Base-by-base conservation (phyloP, 2,797 vertebrate species). In the Gymnoscopelus braueri region DNA sequence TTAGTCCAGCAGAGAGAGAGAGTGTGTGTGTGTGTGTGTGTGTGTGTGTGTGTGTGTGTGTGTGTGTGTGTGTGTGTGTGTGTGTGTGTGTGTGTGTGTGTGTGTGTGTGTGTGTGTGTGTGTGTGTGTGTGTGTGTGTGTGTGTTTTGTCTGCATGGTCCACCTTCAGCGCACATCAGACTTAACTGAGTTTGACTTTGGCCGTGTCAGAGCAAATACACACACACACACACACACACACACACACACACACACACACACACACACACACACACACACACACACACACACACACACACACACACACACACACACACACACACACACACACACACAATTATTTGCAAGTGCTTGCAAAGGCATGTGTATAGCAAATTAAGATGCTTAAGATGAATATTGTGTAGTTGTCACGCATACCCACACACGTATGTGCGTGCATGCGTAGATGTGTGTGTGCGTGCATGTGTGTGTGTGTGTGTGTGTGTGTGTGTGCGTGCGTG, bases 121-220 rank as follows among this genome's bases (percentile, higher is more conserved):
- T 39, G 35, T 7, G 35, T 80, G 73, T 75, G 82, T 88, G 65
- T 73, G 78, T 26, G 26, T 29, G 26, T 29, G 26, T 29, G 26
- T 29, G 26, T 29, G 26, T 29, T 1, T 29, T 29, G 39, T 39
- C 6, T 39, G 39, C 50, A 61, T 69, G 60, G 63, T 67, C 81
- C 82, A 88, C 87, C 90, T 87, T 85, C 85, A 87, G 71, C 66
- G 80, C 71, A 82, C 83, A 19, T 19, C 19, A 78, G 79, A 83
- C 74, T 78, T 83, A 77, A 81, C 80, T 83, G 63, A 61, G 77
- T 85, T 90, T 90, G 86, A 91, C 90, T 88, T 92, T 89, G 84
- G 69, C 67, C 77, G 64, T 83, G 69, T 78, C 58, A 60, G 51
- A 71, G 75, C 62, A 83, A 74, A 60, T 73, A 64, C 70, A 57